These are phyloP conservation scores for Microcebus griseorufus DNA, from an alignment of 2,113 vertebrate species.

Conservation along the genomic window DNA sequence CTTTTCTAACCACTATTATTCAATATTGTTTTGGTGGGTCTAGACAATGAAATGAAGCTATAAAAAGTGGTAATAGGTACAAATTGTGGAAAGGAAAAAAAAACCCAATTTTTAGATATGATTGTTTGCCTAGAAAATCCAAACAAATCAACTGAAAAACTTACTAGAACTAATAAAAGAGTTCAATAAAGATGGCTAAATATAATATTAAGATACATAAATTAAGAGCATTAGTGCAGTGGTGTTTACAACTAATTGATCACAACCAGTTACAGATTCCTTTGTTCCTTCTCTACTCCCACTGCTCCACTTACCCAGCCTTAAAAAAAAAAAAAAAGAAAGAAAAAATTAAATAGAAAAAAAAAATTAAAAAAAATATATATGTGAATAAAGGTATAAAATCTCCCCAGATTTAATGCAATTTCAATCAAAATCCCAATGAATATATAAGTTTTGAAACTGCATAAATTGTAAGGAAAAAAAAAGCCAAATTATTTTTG, in stretches of 20 bases:
- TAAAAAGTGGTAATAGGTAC: not conserved
- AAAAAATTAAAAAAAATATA: not conserved
- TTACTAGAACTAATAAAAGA: not conserved
- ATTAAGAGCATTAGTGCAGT: not conserved
- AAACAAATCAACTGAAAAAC: not conserved
- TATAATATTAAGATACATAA: not conserved
- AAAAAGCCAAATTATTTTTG: conserved; percentile 1
- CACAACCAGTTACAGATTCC: too few species aligned
- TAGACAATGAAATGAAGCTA: conserved; percentile 16
- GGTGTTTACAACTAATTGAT: too few species aligned
- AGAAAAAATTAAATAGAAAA: too few species aligned
- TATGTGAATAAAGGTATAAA: not conserved
- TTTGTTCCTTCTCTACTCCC: too few species aligned
- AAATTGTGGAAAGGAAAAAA: not conserved
- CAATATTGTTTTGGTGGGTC: not conserved
- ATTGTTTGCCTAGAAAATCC: not conserved
- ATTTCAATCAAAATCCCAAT: not conserved
- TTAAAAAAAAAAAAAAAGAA: too few species aligned
- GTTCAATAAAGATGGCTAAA: not conserved
- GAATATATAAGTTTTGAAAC: not conserved
- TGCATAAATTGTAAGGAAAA: not conserved
- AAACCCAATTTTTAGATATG: not conserved
- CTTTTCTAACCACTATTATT: not conserved
- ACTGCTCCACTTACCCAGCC: too few species aligned
- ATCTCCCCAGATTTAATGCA: not conserved